Evolutionary conservation across 2,888 invertebrate species (phyloP).

Genomic region (Macaria liturata): DNA sequence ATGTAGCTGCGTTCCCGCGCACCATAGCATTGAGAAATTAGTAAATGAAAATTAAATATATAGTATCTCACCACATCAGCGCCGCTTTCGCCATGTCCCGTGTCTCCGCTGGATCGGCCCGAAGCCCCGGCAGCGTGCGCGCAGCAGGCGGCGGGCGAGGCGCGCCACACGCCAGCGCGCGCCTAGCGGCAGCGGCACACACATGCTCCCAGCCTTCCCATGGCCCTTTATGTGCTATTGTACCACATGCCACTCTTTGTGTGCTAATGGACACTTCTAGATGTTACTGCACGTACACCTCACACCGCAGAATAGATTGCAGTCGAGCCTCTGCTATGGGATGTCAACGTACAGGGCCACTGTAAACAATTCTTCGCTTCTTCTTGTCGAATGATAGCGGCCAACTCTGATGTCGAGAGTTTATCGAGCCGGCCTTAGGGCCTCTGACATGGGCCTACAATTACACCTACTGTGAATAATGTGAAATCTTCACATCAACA

Average conservation of each 20-base stretch:
- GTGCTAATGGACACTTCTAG: conserved; percentile 14
- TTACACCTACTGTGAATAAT: too few species aligned
- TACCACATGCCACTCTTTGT: conserved; percentile 16
- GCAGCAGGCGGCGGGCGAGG: conserved; percentile 4
- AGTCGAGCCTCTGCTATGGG: not conserved
- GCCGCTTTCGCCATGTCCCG: conserved; percentile 62
- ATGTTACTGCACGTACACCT: not conserved
- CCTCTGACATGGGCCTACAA: too few species aligned
- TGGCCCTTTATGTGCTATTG: conserved; percentile 44
- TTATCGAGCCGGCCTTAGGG: too few species aligned
- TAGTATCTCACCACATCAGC: conserved; percentile 56
- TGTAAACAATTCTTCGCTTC: too few species aligned
- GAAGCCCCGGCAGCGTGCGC: too few species aligned
- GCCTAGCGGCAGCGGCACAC: conserved; percentile 62
- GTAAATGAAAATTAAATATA: conserved; percentile 9
- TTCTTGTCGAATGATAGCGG: too few species aligned
- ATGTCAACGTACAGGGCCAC: too few species aligned
- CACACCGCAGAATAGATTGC: not conserved
- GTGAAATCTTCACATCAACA: too few species aligned
- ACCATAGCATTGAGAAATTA: not conserved
- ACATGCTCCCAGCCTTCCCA: conserved; percentile 55
- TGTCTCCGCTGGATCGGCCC: too few species aligned
- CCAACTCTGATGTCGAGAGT: too few species aligned
- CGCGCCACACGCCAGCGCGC: conserved; percentile 52
- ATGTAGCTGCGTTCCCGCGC: too few species aligned